Evolutionary conservation across 1,140 invertebrate genomes (phyloP).

Genomic region (Lepidurus packardi): DNA sequence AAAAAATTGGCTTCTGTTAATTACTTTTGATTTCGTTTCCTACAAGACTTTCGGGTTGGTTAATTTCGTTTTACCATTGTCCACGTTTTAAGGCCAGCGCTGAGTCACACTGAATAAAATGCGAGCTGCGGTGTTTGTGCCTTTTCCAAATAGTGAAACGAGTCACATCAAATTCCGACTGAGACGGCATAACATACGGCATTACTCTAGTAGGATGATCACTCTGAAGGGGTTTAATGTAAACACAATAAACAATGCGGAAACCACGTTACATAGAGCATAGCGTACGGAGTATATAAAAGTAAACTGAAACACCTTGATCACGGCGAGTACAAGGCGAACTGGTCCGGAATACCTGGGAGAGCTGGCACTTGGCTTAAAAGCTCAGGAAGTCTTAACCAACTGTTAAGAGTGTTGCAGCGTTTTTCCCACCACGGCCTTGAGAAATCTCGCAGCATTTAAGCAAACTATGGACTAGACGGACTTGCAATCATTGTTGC

Average conservation of each 20-base stretch:
- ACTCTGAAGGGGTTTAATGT: too few species aligned
- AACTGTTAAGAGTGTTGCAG: background rate
- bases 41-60: too few species aligned
- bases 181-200: background rate
- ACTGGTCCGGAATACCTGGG: background rate
- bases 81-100: background rate
- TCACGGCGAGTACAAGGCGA: background rate
- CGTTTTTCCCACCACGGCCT: background rate
- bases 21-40: too few species aligned
- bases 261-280: background rate
- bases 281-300: background rate
- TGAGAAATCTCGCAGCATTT: background rate
- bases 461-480: background rate
- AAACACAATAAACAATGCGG: background rate
- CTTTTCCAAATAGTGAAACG: background rate
- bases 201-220: too few species aligned
- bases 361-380: background rate
- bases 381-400: background rate
- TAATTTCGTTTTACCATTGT: slow-evolving; percentile 10
- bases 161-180: background rate
- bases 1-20: too few species aligned
- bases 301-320: background rate
- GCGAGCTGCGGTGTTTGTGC: background rate
- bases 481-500: too few species aligned
- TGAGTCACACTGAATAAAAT: background rate